Base-by-base conservation (phyloP, 2,797 vertebrate species). In the Ctenosaura bakeri region DNA sequence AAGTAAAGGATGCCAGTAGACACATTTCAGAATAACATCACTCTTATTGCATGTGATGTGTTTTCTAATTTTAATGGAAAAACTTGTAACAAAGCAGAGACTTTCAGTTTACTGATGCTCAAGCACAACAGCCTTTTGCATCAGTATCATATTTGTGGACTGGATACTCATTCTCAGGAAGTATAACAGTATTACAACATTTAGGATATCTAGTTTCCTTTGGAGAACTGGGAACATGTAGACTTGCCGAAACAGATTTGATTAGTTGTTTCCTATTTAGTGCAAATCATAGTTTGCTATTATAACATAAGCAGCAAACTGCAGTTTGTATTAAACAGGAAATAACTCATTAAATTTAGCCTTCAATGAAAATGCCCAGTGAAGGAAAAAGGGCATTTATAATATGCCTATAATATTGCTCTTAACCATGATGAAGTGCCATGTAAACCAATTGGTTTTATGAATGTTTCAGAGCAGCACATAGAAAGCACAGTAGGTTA, bases 401-500 rank as follows among this genome's bases (percentile, higher is more conserved):
- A 10, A 38, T 35, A 83, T 29, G 16, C 16, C 20, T 59, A 59
- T 59, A 4, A 46, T 59, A 20, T 62, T 42, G 38, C 69, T 20
- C 12, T 50, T 29, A 69, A 32, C 42, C 29, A 71, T 69, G 42
- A 22, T 54, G n/a, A n/a, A 42, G 3, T 59, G 62, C 3, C 35
- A 42, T 86, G 50, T 74, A 13, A 62, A 62, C 4, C 29, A 13
- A 18, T 9, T 64, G 54, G 38, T 59, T 56, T 50, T 52, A 13
- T 79, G 46, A 46, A 26, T 85, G 66, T 52, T 69, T 38, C 26
- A 85, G 24, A 14, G 38, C 42, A 85, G 18, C 8, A 73, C 32
- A 52, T 6, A 73, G 52, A 52, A 85, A 54, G 32, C 32, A 35
- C 14, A 94, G 93, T 91, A 94, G 9, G 59, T 5, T 16, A 38